These are phyloP conservation scores for Tonatia bakeri DNA, from an alignment of 2,113 vertebrate genomes.

Conservation along the genomic window DNA sequence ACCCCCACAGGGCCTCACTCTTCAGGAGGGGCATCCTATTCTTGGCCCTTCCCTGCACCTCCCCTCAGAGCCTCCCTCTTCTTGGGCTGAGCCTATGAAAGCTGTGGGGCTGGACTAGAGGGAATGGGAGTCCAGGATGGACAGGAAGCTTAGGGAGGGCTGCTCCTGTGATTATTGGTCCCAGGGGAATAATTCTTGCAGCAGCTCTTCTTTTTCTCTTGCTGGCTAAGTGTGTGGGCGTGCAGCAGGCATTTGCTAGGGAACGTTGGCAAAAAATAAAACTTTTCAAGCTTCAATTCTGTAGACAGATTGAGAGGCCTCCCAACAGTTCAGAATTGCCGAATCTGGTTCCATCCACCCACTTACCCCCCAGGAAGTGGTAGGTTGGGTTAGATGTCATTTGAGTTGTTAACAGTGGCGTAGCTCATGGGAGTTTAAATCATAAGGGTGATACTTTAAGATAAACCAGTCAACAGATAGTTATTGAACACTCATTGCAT, in stretches of 20 bases:
- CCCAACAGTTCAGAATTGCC: slow-evolving; percentile 52
- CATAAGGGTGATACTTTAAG: background rate
- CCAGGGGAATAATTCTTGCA: slow-evolving; percentile 28
- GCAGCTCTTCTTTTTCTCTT: slow-evolving; percentile 17
- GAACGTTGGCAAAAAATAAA: slow-evolving; percentile 67
- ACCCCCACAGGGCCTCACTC: background rate
- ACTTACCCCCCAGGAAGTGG: slow-evolving; percentile 48
- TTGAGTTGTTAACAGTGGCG: slow-evolving; percentile 47
- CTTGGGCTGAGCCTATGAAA: background rate
- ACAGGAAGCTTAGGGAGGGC: background rate
- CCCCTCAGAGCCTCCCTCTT: background rate
- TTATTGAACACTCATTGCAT: background rate
- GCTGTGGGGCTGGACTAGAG: background rate
- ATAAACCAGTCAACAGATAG: background rate
- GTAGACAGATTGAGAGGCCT: slow-evolving; percentile 66
- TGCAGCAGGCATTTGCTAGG: slow-evolving; percentile 70
- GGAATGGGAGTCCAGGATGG: background rate
- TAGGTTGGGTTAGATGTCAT: slow-evolving; percentile 36
- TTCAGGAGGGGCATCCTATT: background rate
- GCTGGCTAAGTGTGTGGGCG: slow-evolving; percentile 68
- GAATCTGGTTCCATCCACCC: slow-evolving; percentile 57
- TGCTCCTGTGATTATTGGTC: background rate
- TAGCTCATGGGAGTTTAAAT: background rate
- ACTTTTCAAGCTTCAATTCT: slow-evolving; percentile 53
- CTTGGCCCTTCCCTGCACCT: background rate